Evolutionary conservation across 2,797 vertebrate genomes (phyloP).

Genomic region (Aldrovandia affinis): DNA sequence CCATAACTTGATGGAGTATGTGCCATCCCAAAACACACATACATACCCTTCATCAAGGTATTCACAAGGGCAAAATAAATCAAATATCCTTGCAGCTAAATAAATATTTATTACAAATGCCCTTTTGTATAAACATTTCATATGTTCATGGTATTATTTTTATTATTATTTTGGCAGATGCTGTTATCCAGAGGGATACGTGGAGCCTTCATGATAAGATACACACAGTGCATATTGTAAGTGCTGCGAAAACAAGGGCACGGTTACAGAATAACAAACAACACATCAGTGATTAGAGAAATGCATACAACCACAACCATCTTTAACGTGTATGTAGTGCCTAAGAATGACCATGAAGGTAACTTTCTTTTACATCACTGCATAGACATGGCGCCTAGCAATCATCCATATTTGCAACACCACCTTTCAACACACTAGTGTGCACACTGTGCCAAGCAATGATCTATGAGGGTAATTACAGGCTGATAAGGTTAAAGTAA

Average conservation of each 20-base stretch:
- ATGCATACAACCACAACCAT: neutral
- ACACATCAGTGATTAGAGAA: neutral
- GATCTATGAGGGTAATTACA: neutral
- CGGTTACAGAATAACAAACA: neutral
- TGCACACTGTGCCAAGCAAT: neutral
- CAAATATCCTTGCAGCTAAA: neutral
- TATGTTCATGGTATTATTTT: neutral
- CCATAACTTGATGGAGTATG: no score
- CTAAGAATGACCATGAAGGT: neutral
- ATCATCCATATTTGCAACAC: neutral
- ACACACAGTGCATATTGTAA: neutral
- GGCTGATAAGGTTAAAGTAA: no score
- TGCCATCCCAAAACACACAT: no score
- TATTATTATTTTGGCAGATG: slow-evolving; percentile 10
- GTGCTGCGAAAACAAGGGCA: neutral
- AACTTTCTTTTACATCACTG: neutral
- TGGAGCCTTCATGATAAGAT: neutral
- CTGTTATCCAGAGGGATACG: neutral
- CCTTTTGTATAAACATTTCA: neutral
- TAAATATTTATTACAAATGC: neutral
- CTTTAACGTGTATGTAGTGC: no score
- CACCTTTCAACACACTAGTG: neutral
- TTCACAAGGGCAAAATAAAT: neutral
- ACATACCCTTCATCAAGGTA: neutral
- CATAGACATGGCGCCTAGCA: neutral